phyloP scores from a whole-genome alignment of 2,888 invertebrate species.

The Brassicogethes aeneus region DNA sequence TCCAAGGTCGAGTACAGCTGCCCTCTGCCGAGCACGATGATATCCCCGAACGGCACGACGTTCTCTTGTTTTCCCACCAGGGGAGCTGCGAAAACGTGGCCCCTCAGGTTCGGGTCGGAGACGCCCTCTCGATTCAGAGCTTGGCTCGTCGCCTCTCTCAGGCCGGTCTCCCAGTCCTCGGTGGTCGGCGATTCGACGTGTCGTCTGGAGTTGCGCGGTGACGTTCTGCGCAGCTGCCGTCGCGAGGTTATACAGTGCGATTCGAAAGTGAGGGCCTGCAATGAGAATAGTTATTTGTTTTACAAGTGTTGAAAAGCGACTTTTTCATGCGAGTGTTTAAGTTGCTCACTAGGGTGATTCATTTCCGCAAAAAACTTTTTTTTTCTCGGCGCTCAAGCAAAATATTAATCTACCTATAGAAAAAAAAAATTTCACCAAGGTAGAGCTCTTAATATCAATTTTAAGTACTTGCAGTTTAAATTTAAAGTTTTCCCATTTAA shows the following conservation, averaged over 20 bases:
- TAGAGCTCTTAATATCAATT: too few species aligned
- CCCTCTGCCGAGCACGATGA: constrained; percentile 55
- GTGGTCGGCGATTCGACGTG: constrained; percentile 14
- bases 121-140: constrained; percentile 52
- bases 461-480: too few species aligned
- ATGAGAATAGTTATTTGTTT: too few species aligned
- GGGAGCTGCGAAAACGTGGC: constrained; percentile 28
- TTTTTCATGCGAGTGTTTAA: too few species aligned
- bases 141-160: constrained; percentile 58
- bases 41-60: constrained; percentile 51
- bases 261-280: background rate
- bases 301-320: too few species aligned
- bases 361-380: too few species aligned
- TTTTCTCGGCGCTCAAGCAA: too few species aligned
- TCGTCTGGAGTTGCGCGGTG: background rate
- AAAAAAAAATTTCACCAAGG: too few species aligned
- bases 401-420: too few species aligned
- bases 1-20: constrained; percentile 46
- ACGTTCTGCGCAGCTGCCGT: background rate
- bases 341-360: too few species aligned
- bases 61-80: constrained; percentile 33
- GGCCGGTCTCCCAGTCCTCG: constrained; percentile 54
- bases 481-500: too few species aligned
- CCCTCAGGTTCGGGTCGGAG: constrained; percentile 42
- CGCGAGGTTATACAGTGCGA: background rate